These are phyloP conservation scores for Chrysemys picta DNA, from an alignment of 2,113 vertebrate species.

Conservation along the genomic window DNA sequence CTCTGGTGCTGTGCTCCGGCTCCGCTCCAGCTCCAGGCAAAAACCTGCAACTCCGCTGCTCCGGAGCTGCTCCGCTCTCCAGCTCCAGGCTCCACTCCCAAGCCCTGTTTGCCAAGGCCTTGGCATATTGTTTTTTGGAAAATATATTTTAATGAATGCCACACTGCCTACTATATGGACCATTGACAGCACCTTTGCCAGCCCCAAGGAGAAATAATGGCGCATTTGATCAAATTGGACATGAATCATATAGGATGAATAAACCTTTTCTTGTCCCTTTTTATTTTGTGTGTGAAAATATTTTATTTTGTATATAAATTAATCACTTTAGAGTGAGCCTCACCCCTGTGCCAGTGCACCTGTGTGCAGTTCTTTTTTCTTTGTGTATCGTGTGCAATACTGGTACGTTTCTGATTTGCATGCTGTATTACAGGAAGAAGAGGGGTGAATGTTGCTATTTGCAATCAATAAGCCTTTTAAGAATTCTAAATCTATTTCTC, in stretches of 20 bases:
- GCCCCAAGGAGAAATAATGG: fast-evolving
- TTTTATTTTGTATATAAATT: background rate
- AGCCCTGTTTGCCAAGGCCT: background rate
- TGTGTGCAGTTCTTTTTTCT: background rate
- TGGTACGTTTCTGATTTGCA: background rate
- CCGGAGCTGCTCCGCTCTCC: too few relatives aligned
- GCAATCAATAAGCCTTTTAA: background rate
- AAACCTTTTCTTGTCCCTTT: background rate
- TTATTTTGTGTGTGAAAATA: background rate
- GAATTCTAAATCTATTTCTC: background rate
- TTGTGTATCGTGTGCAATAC: background rate
- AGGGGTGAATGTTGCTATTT: background rate
- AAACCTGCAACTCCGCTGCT: too few relatives aligned
- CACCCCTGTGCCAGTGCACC: fast-evolving
- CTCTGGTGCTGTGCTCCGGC: too few relatives aligned
- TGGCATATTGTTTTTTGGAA: background rate
- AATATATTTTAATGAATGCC: background rate
- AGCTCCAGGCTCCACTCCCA: too few relatives aligned
- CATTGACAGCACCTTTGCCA: background rate
- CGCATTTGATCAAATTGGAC: background rate
- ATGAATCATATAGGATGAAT: background rate
- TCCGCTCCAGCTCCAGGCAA: too few relatives aligned
- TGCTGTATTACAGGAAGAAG: too few relatives aligned
- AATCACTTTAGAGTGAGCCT: background rate
- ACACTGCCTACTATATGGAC: background rate